Percentiles rank a stretch among this genome's conserved stretches.
These are phyloP conservation scores for Trissonchulus latispiculum DNA, from an alignment of 2,888 invertebrate genomes.

Conservation along the genomic window DNA sequence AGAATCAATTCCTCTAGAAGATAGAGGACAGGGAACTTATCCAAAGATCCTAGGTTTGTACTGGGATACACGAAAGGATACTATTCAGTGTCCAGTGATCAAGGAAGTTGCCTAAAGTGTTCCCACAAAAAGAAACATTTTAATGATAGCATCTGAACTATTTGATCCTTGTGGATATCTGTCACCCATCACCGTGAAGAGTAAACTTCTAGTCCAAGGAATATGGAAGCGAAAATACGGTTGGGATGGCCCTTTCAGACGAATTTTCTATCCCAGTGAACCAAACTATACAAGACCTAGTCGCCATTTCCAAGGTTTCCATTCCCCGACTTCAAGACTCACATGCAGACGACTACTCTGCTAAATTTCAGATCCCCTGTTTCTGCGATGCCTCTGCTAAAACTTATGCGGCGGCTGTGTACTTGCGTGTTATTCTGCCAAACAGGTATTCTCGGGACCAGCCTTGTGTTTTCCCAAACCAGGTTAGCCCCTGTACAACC, in stretches of 20 bases:
- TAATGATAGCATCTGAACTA: slow-evolving; percentile 6
- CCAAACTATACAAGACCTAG: slow-evolving; percentile 1
- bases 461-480: background rate
- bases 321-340: background rate
- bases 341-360: background rate
- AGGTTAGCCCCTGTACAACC: background rate
- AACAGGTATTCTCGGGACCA: background rate
- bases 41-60: background rate
- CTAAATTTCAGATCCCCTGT: background rate
- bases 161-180: slow-evolving; percentile 15
- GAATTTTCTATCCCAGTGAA: background rate
- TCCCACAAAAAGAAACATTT: background rate
- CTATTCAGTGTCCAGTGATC: background rate
- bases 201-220: slow-evolving; percentile 5
- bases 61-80: background rate
- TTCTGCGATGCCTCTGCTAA: background rate
- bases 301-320: background rate
- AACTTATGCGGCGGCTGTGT: background rate
- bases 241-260: slow-evolving; percentile 1
- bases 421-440: background rate
- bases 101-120: background rate
- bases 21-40: background rate
- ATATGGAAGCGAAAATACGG: background rate
- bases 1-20: background rate
- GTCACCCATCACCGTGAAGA: slow-evolving; percentile 2